phyloP scores from a whole-genome alignment of 30 jellyfish, hydroid and myxozoan species.

The Cassiopea xamachana region DNA sequence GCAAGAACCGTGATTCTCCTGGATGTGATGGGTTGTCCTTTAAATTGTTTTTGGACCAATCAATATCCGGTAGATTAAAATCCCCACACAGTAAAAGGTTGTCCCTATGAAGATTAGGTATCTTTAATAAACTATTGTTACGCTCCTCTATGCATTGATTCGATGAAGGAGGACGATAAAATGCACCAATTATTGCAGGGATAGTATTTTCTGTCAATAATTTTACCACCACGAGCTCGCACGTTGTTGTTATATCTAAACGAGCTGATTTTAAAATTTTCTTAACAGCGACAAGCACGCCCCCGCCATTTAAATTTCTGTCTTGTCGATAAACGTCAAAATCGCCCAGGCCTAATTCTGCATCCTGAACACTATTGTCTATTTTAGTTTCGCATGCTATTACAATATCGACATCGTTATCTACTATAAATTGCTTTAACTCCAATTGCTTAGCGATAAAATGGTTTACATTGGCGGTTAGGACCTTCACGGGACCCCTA shows the following conservation, averaged over 20 bases:
- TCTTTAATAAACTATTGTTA: conserved; percentile 24
- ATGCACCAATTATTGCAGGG: no score
- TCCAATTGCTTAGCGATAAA: conserved; percentile 22
- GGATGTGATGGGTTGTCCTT: conserved; percentile 33
- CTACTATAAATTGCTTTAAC: conserved; percentile 28
- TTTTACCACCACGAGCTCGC: conserved; percentile 48
- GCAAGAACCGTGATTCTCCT: no score
- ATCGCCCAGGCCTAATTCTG: conserved; percentile 37
- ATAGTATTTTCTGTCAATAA: no score
- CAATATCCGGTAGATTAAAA: conserved; percentile 54
- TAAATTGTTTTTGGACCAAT: conserved; percentile 42
- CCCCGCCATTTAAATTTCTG: conserved; percentile 54
- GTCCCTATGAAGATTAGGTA: no score
- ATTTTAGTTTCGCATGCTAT: conserved; percentile 42
- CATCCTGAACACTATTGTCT: conserved; percentile 48
- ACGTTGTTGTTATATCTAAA: conserved; percentile 45
- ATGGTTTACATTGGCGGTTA: conserved; percentile 36
- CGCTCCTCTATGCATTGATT: conserved; percentile 43
- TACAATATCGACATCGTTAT: conserved; percentile 24
- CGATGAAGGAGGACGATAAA: no score
- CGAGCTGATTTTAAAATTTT: conserved; percentile 23
- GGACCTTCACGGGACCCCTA: conserved; percentile 34
- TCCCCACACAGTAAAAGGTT: no score
- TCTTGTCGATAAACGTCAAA: conserved; percentile 37
- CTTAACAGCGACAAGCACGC: conserved; percentile 57